Evolutionary conservation across 2,888 invertebrate species (phyloP), one percentile per base, ranked within the genome.

Genomic region (Machimus rusticus): DNA sequence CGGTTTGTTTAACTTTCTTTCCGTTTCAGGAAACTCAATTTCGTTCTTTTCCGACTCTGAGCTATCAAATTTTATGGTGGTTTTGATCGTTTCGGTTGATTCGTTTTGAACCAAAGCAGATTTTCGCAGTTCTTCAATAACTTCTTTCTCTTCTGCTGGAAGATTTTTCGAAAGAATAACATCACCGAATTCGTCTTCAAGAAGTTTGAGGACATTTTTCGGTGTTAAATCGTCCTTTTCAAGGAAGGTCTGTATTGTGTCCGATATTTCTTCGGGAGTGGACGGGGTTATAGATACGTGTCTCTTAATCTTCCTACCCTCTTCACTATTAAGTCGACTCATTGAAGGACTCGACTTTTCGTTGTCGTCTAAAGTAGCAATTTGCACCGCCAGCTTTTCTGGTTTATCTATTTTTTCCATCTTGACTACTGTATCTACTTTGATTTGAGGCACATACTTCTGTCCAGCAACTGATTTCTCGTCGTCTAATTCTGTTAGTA

Each of bases 101-200:
- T 66, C 66, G 14, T 0, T 12, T 66, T 66, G 66, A 28, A 14
- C 66, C 28, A 19, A 12, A 4, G 78, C 85, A 37, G 86, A 79
- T 16, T 76, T 88, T 37, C 84, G 66, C 39, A 89, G n/a, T 31
- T 88, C 78, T 31, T 87, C 86, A 19, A 88, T 87, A 8, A 87
- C 28, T 57, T 76, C 39, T 23, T 86, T 74, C 51, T 88, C 87
- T 14, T 88, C 85, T 4, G 23, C 19, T 51, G 88, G 28, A 19
- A 89, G 51, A 23, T 74, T 19, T 57, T 87, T 34, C 1, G 86
- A 87, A 57, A 87, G 34, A 14, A 89, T 43, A 23, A 86, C 23
- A 77, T 89, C 88, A 34, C 88, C 87, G 39, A 89, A 88, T 86
- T 89, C 89, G 12, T 88, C 86, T 82, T 89, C 88, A 8, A 89